Percentiles rank a stretch among this genome's conserved stretches.
Evolutionary conservation across 2,113 vertebrate genomes (phyloP).

Genomic region (Lipotes vexillifer): DNA sequence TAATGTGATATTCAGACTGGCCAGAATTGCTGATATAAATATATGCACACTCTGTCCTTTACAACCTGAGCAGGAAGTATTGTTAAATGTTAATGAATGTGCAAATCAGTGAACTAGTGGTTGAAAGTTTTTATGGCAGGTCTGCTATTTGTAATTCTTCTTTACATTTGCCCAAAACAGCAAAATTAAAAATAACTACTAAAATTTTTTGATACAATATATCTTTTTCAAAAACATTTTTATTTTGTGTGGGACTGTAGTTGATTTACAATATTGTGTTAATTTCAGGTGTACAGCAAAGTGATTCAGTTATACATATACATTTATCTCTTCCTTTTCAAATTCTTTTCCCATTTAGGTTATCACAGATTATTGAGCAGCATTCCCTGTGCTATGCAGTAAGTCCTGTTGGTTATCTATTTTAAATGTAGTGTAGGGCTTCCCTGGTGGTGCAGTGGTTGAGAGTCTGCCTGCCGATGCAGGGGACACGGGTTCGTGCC

Average conservation of each 20-base stretch:
- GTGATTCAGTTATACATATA: not conserved
- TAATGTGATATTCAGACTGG: not conserved
- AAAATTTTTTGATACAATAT: not conserved
- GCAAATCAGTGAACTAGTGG: not conserved
- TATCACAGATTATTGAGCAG: not conserved
- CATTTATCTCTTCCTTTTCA: not conserved
- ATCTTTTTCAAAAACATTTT: not conserved
- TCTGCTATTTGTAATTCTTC: not conserved
- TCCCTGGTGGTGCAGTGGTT: too few relatives aligned
- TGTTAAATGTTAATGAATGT: slow-evolving; percentile 13
- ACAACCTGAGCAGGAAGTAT: not conserved
- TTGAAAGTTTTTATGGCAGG: not conserved
- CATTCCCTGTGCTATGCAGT: not conserved
- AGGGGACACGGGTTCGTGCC: too few relatives aligned
- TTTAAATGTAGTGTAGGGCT: too few relatives aligned
- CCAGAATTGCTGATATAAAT: not conserved
- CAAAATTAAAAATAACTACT: not conserved
- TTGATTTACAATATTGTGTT: not conserved
- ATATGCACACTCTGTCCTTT: not conserved
- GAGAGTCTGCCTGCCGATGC: too few relatives aligned
- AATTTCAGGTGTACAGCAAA: not conserved
- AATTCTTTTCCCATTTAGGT: not conserved
- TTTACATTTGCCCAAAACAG: not conserved
- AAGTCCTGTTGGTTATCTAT: not conserved
- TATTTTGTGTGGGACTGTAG: not conserved